These are phyloP conservation scores for Dryoscopus gambensis DNA, from an alignment of 2,113 vertebrate genomes.

Conservation along the genomic window DNA sequence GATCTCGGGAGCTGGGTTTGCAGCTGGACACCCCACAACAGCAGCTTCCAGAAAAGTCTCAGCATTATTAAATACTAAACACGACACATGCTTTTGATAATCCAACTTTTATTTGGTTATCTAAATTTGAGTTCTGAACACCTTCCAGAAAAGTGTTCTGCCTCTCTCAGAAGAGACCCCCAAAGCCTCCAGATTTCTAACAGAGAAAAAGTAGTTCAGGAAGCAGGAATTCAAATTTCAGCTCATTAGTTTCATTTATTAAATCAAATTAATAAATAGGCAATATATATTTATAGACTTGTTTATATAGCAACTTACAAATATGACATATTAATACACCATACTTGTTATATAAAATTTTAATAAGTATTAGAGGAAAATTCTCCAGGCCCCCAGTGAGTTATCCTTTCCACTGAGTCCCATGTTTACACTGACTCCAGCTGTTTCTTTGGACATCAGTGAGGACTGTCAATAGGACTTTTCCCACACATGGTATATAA, in stretches of 20 bases:
- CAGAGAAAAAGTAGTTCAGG: background rate
- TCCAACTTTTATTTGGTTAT: background rate
- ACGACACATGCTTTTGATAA: rapidly evolving
- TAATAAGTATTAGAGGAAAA: background rate
- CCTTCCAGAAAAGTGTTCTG: background rate
- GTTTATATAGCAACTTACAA: background rate
- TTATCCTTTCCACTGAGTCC: background rate
- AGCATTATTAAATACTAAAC: background rate
- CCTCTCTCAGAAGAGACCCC: background rate
- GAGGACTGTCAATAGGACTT: background rate
- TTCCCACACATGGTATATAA: background rate
- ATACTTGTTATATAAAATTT: background rate
- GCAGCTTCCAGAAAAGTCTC: background rate
- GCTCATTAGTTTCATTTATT: background rate
- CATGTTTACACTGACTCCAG: background rate
- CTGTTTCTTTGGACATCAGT: background rate
- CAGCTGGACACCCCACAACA: background rate
- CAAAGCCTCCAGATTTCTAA: background rate
- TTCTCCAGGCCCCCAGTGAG: background rate
- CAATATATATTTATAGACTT: background rate
- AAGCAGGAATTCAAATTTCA: background rate
- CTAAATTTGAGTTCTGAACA: background rate
- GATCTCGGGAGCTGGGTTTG: background rate
- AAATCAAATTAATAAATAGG: background rate
- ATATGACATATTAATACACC: background rate